phyloP scores from a whole-genome alignment of 2,113 vertebrate genomes.

The Archocentrus centrarchus region DNA sequence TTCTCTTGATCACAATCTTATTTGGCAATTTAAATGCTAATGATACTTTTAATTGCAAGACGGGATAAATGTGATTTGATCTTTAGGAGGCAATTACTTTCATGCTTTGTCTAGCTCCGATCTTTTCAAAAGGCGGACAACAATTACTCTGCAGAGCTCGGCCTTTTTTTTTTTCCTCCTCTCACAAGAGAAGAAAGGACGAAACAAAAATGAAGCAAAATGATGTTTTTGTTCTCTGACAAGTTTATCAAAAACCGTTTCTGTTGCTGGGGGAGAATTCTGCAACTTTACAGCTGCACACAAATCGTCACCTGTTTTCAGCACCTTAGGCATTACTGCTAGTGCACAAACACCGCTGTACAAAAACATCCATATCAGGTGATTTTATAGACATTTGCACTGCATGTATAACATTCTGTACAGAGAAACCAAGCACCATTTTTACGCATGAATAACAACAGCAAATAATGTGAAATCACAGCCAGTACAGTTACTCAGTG shows the following conservation, averaged over 20 bases:
- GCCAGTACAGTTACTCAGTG: conserved; percentile 36
- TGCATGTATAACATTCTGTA: conserved; percentile 62
- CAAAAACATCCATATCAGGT: conserved; percentile 33
- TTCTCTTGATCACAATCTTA: conserved; percentile 83
- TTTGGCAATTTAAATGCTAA: conserved; percentile 85
- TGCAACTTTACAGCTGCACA: conserved; percentile 55
- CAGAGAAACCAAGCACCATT: conserved; percentile 61
- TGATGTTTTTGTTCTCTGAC: conserved; percentile 43
- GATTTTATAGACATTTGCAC: conserved; percentile 45
- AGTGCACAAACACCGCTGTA: conserved; percentile 37
- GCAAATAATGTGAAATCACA: conserved; percentile 38
- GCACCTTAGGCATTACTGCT: conserved; percentile 26
- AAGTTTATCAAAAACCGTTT: conserved; percentile 71
- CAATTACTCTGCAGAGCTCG: conserved; percentile 55
- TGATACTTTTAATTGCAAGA: conserved; percentile 83
- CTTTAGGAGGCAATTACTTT: conserved; percentile 77
- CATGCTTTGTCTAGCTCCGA: conserved; percentile 69
- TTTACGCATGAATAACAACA: conserved; percentile 50
- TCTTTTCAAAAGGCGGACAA: conserved; percentile 65
- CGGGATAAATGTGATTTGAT: conserved; percentile 77
- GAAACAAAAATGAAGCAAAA: conserved; percentile 62
- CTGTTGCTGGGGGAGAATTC: conserved; percentile 20
- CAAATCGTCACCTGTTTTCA: conserved; percentile 37
- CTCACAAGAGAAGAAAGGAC: conserved; percentile 42
- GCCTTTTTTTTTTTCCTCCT: conserved; percentile 23